Conservation (phyloP, 2,888 invertebrate species). For the Campoplex capitator region DNA sequence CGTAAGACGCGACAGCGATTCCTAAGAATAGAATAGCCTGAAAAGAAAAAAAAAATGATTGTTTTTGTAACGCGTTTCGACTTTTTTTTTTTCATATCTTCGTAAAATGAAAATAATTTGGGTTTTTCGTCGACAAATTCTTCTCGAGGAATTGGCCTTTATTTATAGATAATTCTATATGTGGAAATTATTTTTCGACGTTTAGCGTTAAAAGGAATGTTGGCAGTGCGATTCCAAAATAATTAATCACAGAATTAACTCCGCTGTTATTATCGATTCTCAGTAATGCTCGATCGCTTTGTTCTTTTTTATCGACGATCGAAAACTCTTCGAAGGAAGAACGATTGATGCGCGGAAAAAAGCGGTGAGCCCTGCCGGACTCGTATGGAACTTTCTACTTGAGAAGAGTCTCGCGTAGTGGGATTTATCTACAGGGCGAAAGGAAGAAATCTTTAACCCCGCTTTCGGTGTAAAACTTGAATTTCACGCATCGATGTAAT, state of each 20-base stretch:
- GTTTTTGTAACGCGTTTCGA: too few relatives aligned
- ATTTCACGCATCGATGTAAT: neutral
- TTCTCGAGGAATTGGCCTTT: neutral
- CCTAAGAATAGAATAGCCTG: constrained; percentile 87
- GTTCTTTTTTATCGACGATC: constrained; percentile 5
- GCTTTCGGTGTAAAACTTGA: neutral
- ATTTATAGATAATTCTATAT: neutral
- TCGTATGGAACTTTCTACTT: neutral
- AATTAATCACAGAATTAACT: neutral
- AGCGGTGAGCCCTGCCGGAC: neutral
- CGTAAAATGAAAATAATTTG: neutral
- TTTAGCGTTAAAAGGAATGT: too few relatives aligned
- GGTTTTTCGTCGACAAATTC: neutral
- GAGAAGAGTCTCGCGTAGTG: neutral
- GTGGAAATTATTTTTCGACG: neutral
- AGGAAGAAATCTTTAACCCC: neutral
- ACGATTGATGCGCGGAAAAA: neutral
- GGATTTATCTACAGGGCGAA: neutral
- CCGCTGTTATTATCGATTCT: neutral
- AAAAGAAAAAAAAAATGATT: constrained; percentile 64
- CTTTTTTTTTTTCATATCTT: neutral
- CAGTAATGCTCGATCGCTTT: neutral
- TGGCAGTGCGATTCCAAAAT: too few relatives aligned
- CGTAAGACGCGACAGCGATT: constrained; percentile 84
- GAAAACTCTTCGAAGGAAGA: neutral